These are phyloP conservation scores for Drosophila oshimai DNA, from an alignment of 1,140 invertebrate genomes.

Conservation along the genomic window DNA sequence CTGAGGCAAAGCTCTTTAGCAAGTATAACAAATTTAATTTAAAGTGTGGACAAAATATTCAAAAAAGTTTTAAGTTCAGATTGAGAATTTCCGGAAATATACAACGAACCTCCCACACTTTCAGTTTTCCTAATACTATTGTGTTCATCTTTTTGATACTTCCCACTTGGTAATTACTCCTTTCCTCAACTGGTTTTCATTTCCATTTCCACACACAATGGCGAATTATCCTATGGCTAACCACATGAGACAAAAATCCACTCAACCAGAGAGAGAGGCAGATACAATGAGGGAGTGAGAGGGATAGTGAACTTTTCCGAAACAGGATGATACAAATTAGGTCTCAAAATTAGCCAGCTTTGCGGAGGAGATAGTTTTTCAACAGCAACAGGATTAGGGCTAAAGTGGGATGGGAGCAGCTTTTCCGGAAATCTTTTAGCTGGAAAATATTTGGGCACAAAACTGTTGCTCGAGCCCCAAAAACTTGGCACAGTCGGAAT, in stretches of 20 bases:
- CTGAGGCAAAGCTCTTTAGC: neutral
- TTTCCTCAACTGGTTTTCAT: slow-evolving; percentile 15
- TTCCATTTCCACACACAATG: slow-evolving; percentile 10
- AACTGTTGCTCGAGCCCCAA: slow-evolving; percentile 63
- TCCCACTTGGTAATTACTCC: slow-evolving; percentile 16
- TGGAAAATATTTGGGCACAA: slow-evolving; percentile 74
- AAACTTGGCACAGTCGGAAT: slow-evolving; percentile 62
- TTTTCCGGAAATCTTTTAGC: slow-evolving; percentile 73
- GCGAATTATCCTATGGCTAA: slow-evolving; percentile 8
- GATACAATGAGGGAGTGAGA: neutral
- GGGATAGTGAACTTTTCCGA: slow-evolving; percentile 52
- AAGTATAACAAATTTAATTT: too few relatives aligned
- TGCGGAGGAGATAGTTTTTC: slow-evolving; percentile 34
- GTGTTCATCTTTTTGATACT: neutral
- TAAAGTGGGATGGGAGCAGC: slow-evolving; percentile 15
- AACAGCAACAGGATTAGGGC: slow-evolving; percentile 10
- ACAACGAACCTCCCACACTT: neutral
- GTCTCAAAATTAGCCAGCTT: slow-evolving; percentile 68
- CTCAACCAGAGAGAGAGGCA: neutral
- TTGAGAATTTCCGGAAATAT: neutral
- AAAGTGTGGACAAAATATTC: too few relatives aligned
- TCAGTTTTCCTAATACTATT: neutral
- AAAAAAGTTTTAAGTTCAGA: too few relatives aligned
- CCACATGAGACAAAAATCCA: slow-evolving; percentile 35
- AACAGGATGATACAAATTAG: slow-evolving; percentile 75